These are phyloP conservation scores for Smithornis capensis DNA, from an alignment of 2,113 vertebrate genomes.

Conservation along the genomic window DNA sequence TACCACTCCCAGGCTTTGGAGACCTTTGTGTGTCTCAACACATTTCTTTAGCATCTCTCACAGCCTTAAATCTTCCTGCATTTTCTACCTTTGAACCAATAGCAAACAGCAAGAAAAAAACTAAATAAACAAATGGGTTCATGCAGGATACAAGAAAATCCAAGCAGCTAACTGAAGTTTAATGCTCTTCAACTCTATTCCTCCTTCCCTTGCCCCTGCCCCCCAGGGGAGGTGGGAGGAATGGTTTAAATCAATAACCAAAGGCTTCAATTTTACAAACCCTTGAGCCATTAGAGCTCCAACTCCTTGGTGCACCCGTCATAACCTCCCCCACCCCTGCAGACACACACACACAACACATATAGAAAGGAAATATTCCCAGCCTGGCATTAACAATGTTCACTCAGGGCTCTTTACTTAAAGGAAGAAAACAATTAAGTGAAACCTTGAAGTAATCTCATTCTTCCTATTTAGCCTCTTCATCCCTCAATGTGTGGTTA, in stretches of 20 bases:
- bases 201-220: background rate
- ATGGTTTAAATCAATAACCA: constrained; percentile 70
- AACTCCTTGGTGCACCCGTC: background rate
- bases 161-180: background rate
- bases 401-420: constrained; percentile 75
- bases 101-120: background rate
- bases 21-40: background rate
- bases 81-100: background rate
- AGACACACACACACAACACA: background rate
- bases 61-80: background rate
- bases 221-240: constrained; percentile 45
- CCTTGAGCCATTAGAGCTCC: constrained; percentile 25
- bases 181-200: background rate
- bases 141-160: background rate
- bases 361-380: constrained; percentile 40
- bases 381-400: constrained; percentile 66
- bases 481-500: constrained; percentile 80
- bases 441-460: constrained; percentile 84
- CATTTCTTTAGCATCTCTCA: background rate
- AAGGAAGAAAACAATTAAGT: constrained; percentile 87
- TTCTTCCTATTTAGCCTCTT: constrained; percentile 81
- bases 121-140: background rate
- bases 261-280: constrained; percentile 57
- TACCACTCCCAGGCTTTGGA: background rate
- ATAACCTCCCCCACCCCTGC: background rate